phyloP scores from a whole-genome alignment of 2,113 vertebrate genomes.

The Crotophaga sulcirostris region DNA sequence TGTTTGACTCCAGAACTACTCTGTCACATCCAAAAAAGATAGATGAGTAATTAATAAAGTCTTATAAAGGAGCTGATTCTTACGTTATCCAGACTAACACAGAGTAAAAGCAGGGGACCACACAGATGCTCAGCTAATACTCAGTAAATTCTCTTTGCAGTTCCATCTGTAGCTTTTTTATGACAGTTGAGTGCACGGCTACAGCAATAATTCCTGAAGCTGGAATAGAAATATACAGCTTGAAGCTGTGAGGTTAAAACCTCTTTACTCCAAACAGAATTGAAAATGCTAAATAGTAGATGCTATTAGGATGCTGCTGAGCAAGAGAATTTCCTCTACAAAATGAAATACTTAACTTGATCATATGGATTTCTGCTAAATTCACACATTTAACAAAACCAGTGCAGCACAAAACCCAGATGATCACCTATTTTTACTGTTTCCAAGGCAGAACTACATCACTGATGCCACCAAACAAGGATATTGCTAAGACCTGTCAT shows the following conservation, averaged over 20 bases:
- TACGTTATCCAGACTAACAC: neutral
- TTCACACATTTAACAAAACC: neutral
- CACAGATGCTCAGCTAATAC: neutral
- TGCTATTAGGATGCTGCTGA: conserved; percentile 10
- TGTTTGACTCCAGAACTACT: neutral
- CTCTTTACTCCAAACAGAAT: conserved; percentile 17
- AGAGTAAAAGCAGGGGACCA: neutral
- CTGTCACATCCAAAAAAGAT: neutral
- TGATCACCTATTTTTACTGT: neutral
- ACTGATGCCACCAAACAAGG: neutral
- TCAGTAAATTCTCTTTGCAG: neutral
- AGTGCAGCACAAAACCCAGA: neutral
- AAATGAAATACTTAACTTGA: neutral
- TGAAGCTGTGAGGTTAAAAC: conserved; percentile 33
- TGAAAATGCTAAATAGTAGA: conserved; percentile 8
- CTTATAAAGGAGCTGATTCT: neutral
- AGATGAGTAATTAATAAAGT: neutral
- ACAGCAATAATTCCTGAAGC: conserved; percentile 4
- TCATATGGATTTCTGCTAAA: neutral
- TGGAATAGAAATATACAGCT: neutral
- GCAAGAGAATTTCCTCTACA: conserved; percentile 4
- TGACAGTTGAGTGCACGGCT: neutral
- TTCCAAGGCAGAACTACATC: conserved; percentile 10
- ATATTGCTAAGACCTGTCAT: neutral
- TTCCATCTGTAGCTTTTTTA: conserved; percentile 5